Conservation (phyloP, 1,140 invertebrate species). For the Coptotermes formosanus region DNA sequence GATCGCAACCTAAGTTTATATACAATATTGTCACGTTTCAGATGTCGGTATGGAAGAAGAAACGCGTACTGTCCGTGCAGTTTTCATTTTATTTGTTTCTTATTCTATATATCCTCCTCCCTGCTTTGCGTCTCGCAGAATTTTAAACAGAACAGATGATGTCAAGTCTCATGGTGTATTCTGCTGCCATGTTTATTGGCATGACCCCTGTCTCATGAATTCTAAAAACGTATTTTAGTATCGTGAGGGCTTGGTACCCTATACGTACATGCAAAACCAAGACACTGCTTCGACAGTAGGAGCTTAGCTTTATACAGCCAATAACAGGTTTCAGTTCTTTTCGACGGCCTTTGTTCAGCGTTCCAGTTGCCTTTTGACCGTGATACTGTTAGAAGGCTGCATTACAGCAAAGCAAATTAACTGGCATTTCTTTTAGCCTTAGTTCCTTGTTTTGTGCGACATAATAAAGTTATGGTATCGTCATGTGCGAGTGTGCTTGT, state of each 20-base stretch:
- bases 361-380: no score
- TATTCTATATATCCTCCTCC: background rate
- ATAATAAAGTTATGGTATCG: no score
- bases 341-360: background rate
- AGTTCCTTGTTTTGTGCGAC: no score
- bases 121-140: background rate
- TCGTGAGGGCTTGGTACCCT: background rate
- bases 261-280: background rate
- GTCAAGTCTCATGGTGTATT: conserved; percentile 5
- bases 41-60: background rate
- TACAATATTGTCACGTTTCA: background rate
- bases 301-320: background rate
- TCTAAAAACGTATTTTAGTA: conserved; percentile 13
- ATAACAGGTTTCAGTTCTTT: background rate
- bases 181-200: conserved; percentile 22
- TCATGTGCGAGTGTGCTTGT: no score
- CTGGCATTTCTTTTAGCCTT: no score
- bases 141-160: conserved; percentile 21
- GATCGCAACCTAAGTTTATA: background rate
- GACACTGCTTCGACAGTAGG: background rate
- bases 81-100: conserved; percentile 27
- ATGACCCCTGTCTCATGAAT: conserved; percentile 22
- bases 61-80: background rate
- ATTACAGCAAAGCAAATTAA: no score
- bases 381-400: no score